Base-by-base conservation (phyloP, 30 jellyfish, hydroid and myxozoan genomes). In the Pelagia noctiluca region DNA sequence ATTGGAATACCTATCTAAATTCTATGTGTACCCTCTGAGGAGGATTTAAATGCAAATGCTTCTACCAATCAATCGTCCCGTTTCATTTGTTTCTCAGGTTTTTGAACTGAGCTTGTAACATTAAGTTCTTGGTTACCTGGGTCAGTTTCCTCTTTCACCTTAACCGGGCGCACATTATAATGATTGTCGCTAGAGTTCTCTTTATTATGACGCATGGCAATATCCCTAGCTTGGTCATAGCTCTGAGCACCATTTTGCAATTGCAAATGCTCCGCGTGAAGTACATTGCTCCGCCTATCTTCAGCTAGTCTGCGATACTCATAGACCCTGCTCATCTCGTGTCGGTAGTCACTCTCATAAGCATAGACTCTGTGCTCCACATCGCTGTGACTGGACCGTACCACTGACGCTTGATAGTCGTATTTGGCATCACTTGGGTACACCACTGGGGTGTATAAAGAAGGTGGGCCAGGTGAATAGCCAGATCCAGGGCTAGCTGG, bases 391-490 rank as follows among this genome's bases (percentile, higher is more conserved):
- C 68, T 25, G 2, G 68, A 19, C 2, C 12, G n/a, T n/a, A n/a
- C n/a, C n/a, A n/a, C n/a, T n/a, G 68, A 5, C 30, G 34, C 10
- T 21, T 50, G 16, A 11, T 47, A 63, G 37, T 64, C 90, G 33
- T 79, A 63, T 38, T 63, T 79, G 25, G 82, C 71, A 63, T 79
- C 90, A 66, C 90, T 79, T 12, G 90, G 90, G 48, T 79, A 79
- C 61, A 79, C 90, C n/a, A 79, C 90, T 4, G 90, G 90, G 12
- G 90, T 79, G 57, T 63, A 79, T 63, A 62, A 33, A 75, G 63
- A 82, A 1, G 90, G 80, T 5, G 83, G 90, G 62, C 90, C 90
- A 22, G 90, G 90, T 0, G 90, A 79, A 49, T 79, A 79, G 61
- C 76, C 90, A 19, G 90, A 79, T n/a, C 23, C 35, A 32, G 54